A percentile compares a stretch with the other conserved stretches of the same genome.
These are phyloP conservation scores for Orientallactaga sibirica DNA, from an alignment of 2,797 vertebrate genomes.

Conservation along the genomic window DNA sequence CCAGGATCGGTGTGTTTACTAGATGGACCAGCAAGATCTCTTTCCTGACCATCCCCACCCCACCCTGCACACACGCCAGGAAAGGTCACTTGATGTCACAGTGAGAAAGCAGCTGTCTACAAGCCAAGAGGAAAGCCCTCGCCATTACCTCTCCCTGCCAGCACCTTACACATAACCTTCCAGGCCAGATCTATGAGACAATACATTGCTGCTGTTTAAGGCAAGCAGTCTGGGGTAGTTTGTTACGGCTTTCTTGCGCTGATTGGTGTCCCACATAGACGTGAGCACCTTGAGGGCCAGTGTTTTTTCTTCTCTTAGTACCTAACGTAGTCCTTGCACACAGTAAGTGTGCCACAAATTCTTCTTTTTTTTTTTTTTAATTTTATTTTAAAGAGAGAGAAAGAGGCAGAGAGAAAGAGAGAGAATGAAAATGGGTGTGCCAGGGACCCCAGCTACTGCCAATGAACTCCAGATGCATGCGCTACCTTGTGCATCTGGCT, in stretches of 20 bases:
- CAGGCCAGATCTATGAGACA: background rate
- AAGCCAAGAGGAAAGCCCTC: background rate
- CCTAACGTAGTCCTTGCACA: background rate
- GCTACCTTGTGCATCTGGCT: too few relatives aligned
- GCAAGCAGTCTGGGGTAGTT: background rate
- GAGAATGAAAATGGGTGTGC: too few relatives aligned
- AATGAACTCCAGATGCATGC: too few relatives aligned
- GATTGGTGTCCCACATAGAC: background rate
- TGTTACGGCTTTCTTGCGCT: background rate
- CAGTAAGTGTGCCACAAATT: background rate
- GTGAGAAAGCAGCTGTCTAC: background rate
- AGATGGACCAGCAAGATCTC: background rate
- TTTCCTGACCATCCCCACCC: background rate
- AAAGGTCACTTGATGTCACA: background rate
- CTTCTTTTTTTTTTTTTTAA: background rate
- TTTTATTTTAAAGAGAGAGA: too few relatives aligned
- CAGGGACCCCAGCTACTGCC: too few relatives aligned
- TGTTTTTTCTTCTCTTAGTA: background rate
- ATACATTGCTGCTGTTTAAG: background rate
- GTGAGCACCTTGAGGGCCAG: background rate
- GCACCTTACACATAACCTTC: background rate
- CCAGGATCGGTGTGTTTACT: background rate
- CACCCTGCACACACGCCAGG: background rate
- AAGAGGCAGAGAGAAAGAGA: too few relatives aligned
- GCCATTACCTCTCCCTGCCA: background rate